Evolutionary conservation across 2,888 invertebrate genomes (phyloP).

Genomic region (Amphipoea oculea): DNA sequence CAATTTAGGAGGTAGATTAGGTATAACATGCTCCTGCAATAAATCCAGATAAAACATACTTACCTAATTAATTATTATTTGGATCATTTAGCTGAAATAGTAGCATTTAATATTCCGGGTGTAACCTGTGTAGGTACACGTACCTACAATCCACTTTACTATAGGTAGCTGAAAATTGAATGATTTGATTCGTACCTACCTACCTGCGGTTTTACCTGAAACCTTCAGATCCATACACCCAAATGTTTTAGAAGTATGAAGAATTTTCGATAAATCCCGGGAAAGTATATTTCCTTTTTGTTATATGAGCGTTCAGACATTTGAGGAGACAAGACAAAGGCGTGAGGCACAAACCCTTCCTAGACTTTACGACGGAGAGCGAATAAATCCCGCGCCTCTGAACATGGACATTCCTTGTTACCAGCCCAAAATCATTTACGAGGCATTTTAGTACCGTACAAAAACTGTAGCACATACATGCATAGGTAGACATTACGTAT

Average conservation of each 20-base stretch:
- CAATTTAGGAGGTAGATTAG: background rate
- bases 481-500: slow-evolving; percentile 12
- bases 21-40: background rate
- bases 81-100: background rate
- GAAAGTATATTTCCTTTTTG: slow-evolving; percentile 21
- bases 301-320: slow-evolving; percentile 20
- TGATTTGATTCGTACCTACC: background rate
- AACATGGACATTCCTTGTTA: slow-evolving; percentile 37
- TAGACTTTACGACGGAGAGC: slow-evolving; percentile 54
- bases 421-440: slow-evolving; percentile 49
- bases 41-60: background rate
- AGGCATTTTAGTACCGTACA: slow-evolving; percentile 47
- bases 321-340: slow-evolving; percentile 32
- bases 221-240: background rate
- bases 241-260: slow-evolving; percentile 20
- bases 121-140: background rate
- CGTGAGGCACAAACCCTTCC: slow-evolving; percentile 24
- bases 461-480: slow-evolving; percentile 45
- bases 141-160: background rate
- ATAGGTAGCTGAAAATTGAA: background rate
- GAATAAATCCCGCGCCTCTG: slow-evolving; percentile 35
- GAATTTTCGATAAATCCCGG: slow-evolving; percentile 14
- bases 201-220: background rate
- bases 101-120: background rate
- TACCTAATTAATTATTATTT: background rate